A percentile compares a stretch with the other conserved stretches of the same genome.
phyloP scores from a whole-genome alignment of 2,888 invertebrate genomes.

The Andrena chrysosceles region DNA sequence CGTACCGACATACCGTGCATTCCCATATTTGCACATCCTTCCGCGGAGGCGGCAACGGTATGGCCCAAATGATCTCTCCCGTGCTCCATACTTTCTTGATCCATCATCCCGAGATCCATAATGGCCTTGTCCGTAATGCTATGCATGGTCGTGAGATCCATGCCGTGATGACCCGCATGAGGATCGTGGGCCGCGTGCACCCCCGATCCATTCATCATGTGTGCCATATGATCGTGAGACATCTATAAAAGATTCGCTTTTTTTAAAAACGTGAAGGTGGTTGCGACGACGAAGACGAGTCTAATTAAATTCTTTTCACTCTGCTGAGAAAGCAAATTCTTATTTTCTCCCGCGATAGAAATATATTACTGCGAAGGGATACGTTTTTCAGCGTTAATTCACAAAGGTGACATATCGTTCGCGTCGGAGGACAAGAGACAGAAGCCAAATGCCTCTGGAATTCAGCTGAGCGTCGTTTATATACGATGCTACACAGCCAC shows the following conservation, averaged over 20 bases:
- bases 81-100: conserved; percentile 39
- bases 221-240: conserved; percentile 73
- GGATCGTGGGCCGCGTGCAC: conserved; percentile 64
- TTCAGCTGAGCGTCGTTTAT: conserved; percentile 28
- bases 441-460: conserved; percentile 21
- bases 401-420: not conserved
- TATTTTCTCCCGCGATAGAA: not conserved
- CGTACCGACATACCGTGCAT: conserved; percentile 82
- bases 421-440: conserved; percentile 11
- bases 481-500: conserved; percentile 5
- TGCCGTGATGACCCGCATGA: conserved; percentile 64
- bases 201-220: conserved; percentile 71
- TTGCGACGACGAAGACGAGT: too few relatives aligned
- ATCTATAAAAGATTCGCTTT: conserved; percentile 61
- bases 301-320: too few relatives aligned
- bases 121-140: conserved; percentile 49
- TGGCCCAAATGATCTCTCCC: conserved; percentile 20
- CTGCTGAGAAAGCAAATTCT: not conserved
- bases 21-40: conserved; percentile 47
- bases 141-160: conserved; percentile 53
- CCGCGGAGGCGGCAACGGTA: conserved; percentile 30
- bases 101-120: conserved; percentile 58
- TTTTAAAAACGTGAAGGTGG: too few relatives aligned
- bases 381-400: conserved; percentile 10
- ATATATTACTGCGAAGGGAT: not conserved